Base-by-base conservation (phyloP, 1,140 invertebrate genomes). In the Babylonia areolata region DNA sequence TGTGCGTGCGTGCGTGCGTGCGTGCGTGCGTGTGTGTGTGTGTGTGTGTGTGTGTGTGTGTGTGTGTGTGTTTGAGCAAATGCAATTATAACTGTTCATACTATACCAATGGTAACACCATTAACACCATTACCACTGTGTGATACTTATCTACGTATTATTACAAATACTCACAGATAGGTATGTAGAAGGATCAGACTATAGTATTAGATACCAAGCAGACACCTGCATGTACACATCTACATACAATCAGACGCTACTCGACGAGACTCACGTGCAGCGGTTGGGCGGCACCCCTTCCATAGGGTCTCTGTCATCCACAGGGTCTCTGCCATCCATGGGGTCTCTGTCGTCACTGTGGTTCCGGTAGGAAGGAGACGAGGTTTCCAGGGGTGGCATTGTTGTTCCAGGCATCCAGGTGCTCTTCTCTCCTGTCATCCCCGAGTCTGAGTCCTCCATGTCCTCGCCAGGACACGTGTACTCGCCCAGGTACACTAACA, bases 251-350 rank as follows among this genome's bases (percentile, higher is more conserved):
- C 6, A 6, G 20, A 51, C 46, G 20, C 46, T 11, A 51, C 6
- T 51, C 9, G 58, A 64, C 58, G 15, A 17, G 28, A 77, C 73
- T 77, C 73, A 77, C 73, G 73, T 40, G 73, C 73, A 77, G 37
- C 35, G 73, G 39, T 77, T 77, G 12, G 73, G 73, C 9, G 73
- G 73, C 35, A 77, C 73, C 12, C 73, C 73, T 23, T 20, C 23
- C 73, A 77, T 77, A 3, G 39, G 73, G 15, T 77, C 37, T 40
- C 37, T 77, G 39, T 12, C 23, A 37, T 17, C 31, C 3, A 17
- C 35, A 20, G 3, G 9, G 23, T 64, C 28, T 23, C 58, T 23
- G 23, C 17, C 58, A 64, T 3, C 3, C 9, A 20, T 3, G 58
- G 58, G 28, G 58, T 64, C 9, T 64, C 58, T 73, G 69, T 73